Percentiles rank a stretch among this genome's conserved stretches.
Conservation (phyloP, 2,113 vertebrate genomes). For the Poeciliopsis turrubarensis region DNA sequence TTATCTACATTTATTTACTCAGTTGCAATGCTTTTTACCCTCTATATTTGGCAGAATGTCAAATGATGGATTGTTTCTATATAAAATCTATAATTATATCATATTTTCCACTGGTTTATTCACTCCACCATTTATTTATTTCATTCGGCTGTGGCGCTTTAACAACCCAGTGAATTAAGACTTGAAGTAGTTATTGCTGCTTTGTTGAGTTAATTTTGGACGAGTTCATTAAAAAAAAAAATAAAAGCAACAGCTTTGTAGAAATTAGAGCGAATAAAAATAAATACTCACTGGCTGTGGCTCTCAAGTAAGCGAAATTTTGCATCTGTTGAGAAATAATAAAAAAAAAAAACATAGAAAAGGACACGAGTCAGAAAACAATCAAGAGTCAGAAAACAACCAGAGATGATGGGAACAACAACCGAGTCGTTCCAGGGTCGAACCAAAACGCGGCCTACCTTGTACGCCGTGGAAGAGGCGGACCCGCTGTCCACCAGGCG, state of each 20-base stretch:
- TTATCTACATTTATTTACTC: not conserved
- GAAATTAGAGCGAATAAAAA: not conserved
- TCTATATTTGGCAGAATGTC: too few species aligned
- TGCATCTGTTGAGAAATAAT: slow-evolving; percentile 56
- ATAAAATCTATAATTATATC: too few species aligned
- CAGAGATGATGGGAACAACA: not conserved
- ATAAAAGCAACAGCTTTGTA: too few species aligned
- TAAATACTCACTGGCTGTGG: slow-evolving; percentile 43
- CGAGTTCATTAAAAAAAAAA: too few species aligned
- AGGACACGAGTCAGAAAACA: slow-evolving; percentile 1
- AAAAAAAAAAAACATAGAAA: not conserved
- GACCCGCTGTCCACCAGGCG: accelerated
- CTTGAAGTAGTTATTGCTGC: too few species aligned
- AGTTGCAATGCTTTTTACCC: not conserved
- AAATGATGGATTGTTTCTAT: too few species aligned
- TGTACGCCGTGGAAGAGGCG: not conserved
- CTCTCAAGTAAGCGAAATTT: slow-evolving; percentile 53
- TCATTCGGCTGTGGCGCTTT: too few species aligned
- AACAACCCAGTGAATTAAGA: too few species aligned
- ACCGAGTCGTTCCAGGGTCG: accelerated
- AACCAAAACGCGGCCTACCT: slow-evolving; percentile 43
- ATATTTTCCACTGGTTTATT: too few species aligned
- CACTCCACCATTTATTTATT: too few species aligned
- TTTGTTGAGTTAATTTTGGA: too few species aligned
- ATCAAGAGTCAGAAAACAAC: not conserved